Evolutionary conservation across 2,113 vertebrate genomes (phyloP).

Genomic region (Lanius ludovicianus): DNA sequence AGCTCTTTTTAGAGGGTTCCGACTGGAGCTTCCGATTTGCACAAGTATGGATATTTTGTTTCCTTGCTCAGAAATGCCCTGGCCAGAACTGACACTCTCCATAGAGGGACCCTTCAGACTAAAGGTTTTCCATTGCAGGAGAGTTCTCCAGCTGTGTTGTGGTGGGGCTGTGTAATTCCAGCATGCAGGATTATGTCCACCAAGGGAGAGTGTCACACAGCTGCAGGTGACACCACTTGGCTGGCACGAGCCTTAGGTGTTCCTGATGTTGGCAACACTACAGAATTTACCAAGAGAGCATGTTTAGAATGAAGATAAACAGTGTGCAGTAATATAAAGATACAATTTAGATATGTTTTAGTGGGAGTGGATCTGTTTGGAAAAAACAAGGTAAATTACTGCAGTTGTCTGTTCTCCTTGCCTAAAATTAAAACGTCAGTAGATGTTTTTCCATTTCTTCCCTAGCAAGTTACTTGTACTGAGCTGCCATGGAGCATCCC

Average conservation of each 20-base stretch:
- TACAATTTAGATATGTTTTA: not conserved
- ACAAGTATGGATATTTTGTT: not conserved
- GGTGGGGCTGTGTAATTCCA: not conserved
- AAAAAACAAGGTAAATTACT: not conserved
- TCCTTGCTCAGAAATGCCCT: not conserved
- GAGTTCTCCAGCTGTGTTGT: not conserved
- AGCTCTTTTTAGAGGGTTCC: not conserved
- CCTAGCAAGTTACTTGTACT: not conserved
- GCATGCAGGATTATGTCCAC: not conserved
- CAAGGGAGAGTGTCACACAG: rapidly evolving
- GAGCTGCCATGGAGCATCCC: not conserved
- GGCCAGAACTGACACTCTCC: not conserved
- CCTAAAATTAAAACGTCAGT: not conserved
- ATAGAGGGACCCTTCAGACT: not conserved
- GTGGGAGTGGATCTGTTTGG: not conserved
- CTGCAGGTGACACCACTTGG: not conserved
- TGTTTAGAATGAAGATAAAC: not conserved
- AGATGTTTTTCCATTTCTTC: not conserved
- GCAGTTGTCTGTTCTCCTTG: not conserved
- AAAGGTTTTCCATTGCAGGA: not conserved
- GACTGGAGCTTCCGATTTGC: not conserved
- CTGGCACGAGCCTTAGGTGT: not conserved
- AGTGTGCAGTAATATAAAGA: not conserved
- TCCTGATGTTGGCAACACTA: not conserved
- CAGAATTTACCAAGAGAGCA: not conserved